Percentiles rank a stretch among this genome's conserved stretches.
Evolutionary conservation across 1,140 invertebrate species (phyloP).

Genomic region (Brachionus rotundiformis): DNA sequence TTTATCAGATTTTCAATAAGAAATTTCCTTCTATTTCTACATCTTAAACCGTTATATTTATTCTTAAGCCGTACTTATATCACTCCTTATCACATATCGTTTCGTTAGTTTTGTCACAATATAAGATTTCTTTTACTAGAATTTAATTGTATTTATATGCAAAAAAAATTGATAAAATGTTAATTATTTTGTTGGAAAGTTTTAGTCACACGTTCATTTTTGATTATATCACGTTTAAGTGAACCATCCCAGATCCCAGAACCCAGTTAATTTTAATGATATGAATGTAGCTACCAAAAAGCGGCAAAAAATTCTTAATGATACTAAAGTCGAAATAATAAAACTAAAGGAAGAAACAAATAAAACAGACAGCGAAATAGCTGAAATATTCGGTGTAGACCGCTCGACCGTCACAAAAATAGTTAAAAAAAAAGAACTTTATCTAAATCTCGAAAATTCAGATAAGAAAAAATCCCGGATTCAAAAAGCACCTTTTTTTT

Average conservation of each 20-base stretch:
- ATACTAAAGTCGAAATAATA: slow-evolving; percentile 27
- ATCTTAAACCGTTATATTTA: no score
- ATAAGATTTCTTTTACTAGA: neutral
- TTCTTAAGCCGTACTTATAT: slow-evolving; percentile 1
- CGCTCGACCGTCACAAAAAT: slow-evolving; percentile 28
- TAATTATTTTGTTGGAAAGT: neutral
- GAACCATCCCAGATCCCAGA: neutral
- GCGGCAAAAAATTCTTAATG: slow-evolving; percentile 28
- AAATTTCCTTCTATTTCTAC: no score
- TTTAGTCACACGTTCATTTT: slow-evolving; percentile 7
- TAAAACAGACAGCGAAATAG: slow-evolving; percentile 33
- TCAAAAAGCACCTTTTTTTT: slow-evolving; percentile 20
- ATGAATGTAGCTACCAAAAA: slow-evolving; percentile 13
- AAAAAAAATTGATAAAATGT: slow-evolving; percentile 6
- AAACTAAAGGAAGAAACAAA: neutral
- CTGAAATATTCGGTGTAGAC: neutral
- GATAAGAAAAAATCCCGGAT: slow-evolving; percentile 16
- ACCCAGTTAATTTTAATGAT: neutral
- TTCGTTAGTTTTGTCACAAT: slow-evolving; percentile 14
- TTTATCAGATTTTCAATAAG: no score
- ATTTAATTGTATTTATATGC: neutral
- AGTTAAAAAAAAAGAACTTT: slow-evolving; percentile 17
- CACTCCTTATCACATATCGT: neutral
- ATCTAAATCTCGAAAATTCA: slow-evolving; percentile 23
- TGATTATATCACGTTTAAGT: slow-evolving; percentile 1